Evolutionary conservation across 2,113 vertebrate species (phyloP).

Genomic region (Oostethus manadensis): DNA sequence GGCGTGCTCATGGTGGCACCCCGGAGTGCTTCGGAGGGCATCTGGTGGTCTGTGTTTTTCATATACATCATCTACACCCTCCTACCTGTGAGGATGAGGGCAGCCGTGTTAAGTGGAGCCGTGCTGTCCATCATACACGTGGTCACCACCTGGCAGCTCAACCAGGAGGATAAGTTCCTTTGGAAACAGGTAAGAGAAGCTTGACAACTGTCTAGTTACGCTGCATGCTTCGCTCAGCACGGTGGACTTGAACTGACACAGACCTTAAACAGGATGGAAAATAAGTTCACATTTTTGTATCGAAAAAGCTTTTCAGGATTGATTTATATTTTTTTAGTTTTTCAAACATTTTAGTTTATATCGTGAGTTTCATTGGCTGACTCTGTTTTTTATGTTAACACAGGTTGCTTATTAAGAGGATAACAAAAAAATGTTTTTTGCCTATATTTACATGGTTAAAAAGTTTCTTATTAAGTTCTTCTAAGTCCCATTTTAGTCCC

Average conservation of each 20-base stretch:
- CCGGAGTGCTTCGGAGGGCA: conserved; percentile 83
- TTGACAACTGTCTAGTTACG: neutral
- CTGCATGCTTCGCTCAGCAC: neutral
- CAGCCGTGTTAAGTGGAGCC: conserved; percentile 86
- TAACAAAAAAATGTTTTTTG: too few relatives aligned
- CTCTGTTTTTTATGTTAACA: too few relatives aligned
- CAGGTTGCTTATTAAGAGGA: too few relatives aligned
- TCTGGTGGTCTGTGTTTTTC: conserved; percentile 96
- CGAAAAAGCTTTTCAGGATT: neutral
- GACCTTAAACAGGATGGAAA: conserved; percentile 4
- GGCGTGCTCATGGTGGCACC: conserved; percentile 80
- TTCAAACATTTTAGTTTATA: too few relatives aligned
- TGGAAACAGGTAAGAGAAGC: conserved; percentile 85
- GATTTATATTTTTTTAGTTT: neutral
- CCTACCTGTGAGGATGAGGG: conserved; percentile 91
- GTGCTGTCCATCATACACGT: conserved; percentile 84
- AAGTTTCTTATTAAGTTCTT: too few relatives aligned
- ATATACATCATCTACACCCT: conserved; percentile 97
- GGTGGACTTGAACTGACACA: conserved; percentile 2
- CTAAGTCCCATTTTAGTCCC: too few relatives aligned
- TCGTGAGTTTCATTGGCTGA: too few relatives aligned
- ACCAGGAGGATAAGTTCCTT: conserved; percentile 80
- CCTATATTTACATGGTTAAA: too few relatives aligned
- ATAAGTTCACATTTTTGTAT: neutral
- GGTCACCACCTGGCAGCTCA: conserved; percentile 84